Evolutionary conservation across 2,888 invertebrate genomes (phyloP), one percentile per base, ranked within the genome.

Genomic region (Eristalis pertinax): DNA sequence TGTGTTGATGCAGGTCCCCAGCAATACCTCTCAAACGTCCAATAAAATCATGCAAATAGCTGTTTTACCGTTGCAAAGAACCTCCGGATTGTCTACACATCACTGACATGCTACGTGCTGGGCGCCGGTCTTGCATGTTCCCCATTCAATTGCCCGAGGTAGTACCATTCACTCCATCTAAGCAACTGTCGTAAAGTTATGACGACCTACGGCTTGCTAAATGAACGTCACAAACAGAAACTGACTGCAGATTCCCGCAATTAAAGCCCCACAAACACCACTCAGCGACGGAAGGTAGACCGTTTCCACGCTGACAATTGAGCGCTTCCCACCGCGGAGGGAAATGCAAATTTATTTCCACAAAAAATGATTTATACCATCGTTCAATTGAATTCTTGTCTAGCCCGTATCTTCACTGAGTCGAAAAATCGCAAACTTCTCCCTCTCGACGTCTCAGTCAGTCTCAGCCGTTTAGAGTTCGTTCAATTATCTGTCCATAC

Each of bases 371-470:
- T 89, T 89, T 89, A 89, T 89, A 74, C 62, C 83, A 74, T 81
- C 81, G 84, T 89, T 83, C 80, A 88, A 87, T 87, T 88, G 83
- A 87, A 88, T 83, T 77, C 83, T 80, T 87, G 80, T 88, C 83
- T 73, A 76, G 83, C 72, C 83, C 62, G 68, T 88, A 77, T 65
- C 70, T 89, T 84, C 77, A 74, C 56, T 83, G 75, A 84, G 79
- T 83, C 67, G 86, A 86, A 78, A 86, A 86, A 86, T 86, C 86
- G 77, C 80, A 32, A 73, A 73, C 35, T 32, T 32, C 32, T 26
- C 41, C 73, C 65, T 43, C 67, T 58, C 77, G 77, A 81, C 77
- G 82, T 85, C 76, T 69, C 35, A 65, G 81, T 64, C 82, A 69
- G 73, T 65, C 62, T n/a, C n/a, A n/a, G 2, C 35, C 60, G 77